Evolutionary conservation across 2,797 vertebrate genomes (phyloP), one percentile per base, ranked within the genome.

Genomic region (Tapera naevia): DNA sequence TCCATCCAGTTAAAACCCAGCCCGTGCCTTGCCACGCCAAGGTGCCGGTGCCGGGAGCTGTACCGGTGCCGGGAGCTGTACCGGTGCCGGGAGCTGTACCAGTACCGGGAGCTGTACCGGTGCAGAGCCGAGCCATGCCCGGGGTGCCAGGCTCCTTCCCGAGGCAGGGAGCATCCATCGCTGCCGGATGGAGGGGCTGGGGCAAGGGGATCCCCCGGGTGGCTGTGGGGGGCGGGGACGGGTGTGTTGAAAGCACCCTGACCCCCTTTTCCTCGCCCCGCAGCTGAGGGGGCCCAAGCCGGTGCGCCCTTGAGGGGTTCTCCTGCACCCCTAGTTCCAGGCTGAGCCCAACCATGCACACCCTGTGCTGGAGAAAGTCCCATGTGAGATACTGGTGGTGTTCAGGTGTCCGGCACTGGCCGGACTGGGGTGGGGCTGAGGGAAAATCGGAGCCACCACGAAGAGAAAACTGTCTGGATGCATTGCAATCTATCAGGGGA

Each of bases 401-500:
- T 24, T 53, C 58, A 9, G 69, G 35, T 56, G 24, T 32, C 33
- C 1, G 7, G 72, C 58, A 45, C 13, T 7, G 15, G 30, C 62
- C 33, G 17, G 67, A 53, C 30, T 33, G 48, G 28, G 62, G 48
- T n/a, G 74, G 51, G 65, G 24, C 69, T 51, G 45, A 61, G 64
- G 50, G 39, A 27, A 65, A 54, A 51, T 37, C 2, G 9, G 69
- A 72, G 82, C 50, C 71, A 81, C 83, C 86, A 67, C 51, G 83
- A 86, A 85, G 56, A 87, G 71, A 61, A 87, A 80, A 45, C 48
- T 79, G 74, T 80, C 80, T 79, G 90, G 67, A 80, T 72, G 54
- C 28, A 13, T 80, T 86, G 84, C 80, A 84, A 65, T 90, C 80
- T 86, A 79, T 70, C 73, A 89, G 88, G 92, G 95, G 95, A 96